These are phyloP conservation scores for Trinectes maculatus DNA, from an alignment of 2,113 vertebrate species.

Conservation along the genomic window DNA sequence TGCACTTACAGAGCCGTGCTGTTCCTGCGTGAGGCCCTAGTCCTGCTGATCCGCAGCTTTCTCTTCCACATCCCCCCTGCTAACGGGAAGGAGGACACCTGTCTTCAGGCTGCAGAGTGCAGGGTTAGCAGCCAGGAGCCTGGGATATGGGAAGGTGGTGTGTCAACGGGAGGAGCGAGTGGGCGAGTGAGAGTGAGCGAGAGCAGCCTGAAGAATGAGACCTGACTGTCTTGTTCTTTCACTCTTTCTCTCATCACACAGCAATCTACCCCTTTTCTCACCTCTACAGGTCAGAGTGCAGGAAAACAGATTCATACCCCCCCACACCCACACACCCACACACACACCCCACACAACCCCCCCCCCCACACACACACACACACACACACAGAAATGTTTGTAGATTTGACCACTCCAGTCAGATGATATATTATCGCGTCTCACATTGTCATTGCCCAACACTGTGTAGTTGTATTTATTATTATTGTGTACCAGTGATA, in stretches of 20 bases:
- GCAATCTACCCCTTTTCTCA: neutral
- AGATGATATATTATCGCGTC: too few relatives aligned
- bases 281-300: neutral
- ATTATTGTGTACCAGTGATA: too few relatives aligned
- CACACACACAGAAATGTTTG: neutral
- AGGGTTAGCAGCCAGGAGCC: too few relatives aligned
- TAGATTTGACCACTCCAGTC: too few relatives aligned
- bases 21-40: conserved; percentile 44
- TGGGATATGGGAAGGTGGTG: conserved; percentile 5
- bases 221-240: conserved; percentile 68
- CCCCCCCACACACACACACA: neutral
- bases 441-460: too few relatives aligned
- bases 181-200: conserved; percentile 2
- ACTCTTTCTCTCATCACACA: conserved; percentile 11
- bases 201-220: conserved; percentile 52
- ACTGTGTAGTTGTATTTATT: too few relatives aligned
- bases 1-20: conserved; percentile 58
- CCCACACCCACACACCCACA: neutral
- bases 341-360: conserved; percentile 1
- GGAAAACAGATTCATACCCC: neutral
- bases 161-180: neutral
- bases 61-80: conserved; percentile 72
- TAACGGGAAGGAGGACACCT: conserved; percentile 36
- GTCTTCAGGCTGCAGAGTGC: conserved; percentile 29
- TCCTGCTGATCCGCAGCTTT: conserved; percentile 72